These are phyloP conservation scores for Globicephala melas DNA, from an alignment of 2,113 vertebrate genomes.

Conservation along the genomic window DNA sequence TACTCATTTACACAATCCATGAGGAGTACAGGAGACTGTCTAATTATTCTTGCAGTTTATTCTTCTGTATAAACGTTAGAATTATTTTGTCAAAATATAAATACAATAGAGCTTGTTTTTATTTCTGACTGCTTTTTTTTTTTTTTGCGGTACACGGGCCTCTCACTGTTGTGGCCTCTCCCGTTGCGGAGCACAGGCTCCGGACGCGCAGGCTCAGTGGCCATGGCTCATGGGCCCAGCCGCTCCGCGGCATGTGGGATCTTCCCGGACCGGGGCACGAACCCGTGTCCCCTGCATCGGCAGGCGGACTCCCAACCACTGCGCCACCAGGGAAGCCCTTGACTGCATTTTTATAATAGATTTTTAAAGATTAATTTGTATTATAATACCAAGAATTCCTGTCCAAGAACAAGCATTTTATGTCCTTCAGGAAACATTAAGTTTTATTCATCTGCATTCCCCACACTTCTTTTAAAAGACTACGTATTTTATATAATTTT, in stretches of 20 bases:
- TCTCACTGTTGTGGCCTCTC: no score
- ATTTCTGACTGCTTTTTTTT: not conserved
- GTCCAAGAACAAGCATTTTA: not conserved
- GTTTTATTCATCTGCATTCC: not conserved
- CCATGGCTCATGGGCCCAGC: no score
- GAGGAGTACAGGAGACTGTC: not conserved
- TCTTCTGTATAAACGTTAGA: constrained; percentile 29
- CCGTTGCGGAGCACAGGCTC: no score
- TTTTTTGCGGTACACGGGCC: no score
- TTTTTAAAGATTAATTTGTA: not conserved
- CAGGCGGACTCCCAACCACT: no score
- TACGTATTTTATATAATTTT: not conserved
- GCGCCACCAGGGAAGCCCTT: not conserved
- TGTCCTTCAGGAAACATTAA: not conserved
- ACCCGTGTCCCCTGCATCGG: no score
- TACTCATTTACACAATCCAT: not conserved
- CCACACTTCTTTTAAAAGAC: not conserved
- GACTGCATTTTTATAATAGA: not conserved
- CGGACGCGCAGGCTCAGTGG: no score
- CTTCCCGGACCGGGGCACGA: no score
- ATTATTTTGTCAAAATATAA: constrained; percentile 57
- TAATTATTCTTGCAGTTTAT: constrained; percentile 24
- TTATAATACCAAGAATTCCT: not conserved
- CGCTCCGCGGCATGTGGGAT: no score
- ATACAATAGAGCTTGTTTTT: not conserved